Evolutionary conservation across 1,140 invertebrate species (phyloP).

Genomic region (Plodia interpunctella): DNA sequence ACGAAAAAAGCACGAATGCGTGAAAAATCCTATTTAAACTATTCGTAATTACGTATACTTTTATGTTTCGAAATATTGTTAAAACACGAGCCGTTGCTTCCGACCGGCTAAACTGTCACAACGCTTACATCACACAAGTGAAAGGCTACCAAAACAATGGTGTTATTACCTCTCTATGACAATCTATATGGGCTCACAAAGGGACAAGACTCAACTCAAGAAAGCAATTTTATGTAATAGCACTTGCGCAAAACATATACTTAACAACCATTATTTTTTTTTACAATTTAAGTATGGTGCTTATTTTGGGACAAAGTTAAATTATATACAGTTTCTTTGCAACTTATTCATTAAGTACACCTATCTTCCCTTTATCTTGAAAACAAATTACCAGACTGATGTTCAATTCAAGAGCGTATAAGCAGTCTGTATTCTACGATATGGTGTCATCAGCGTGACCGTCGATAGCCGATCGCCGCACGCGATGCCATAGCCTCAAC

Average conservation of each 20-base stretch:
- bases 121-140: not conserved
- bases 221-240: slow-evolving; percentile 3
- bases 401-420: not conserved
- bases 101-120: not conserved
- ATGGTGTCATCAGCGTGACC: not conserved
- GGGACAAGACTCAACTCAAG: not conserved
- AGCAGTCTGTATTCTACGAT: too few relatives aligned
- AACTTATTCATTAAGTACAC: too few relatives aligned
- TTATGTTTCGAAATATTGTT: not conserved
- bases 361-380: too few relatives aligned
- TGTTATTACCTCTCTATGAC: not conserved
- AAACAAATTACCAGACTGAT: not conserved
- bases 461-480: slow-evolving; percentile 22
- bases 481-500: slow-evolving; percentile 52
- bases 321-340: too few relatives aligned
- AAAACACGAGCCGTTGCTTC: not conserved
- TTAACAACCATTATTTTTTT: too few relatives aligned
- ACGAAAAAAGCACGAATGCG: too few relatives aligned
- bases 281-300: too few relatives aligned
- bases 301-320: too few relatives aligned
- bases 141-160: slow-evolving; percentile 6
- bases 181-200: not conserved
- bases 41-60: too few relatives aligned
- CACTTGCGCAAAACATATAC: not conserved
- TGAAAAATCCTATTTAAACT: too few relatives aligned